Conservation (phyloP, 1,140 invertebrate species). For the Elymnias hypermnestra region DNA sequence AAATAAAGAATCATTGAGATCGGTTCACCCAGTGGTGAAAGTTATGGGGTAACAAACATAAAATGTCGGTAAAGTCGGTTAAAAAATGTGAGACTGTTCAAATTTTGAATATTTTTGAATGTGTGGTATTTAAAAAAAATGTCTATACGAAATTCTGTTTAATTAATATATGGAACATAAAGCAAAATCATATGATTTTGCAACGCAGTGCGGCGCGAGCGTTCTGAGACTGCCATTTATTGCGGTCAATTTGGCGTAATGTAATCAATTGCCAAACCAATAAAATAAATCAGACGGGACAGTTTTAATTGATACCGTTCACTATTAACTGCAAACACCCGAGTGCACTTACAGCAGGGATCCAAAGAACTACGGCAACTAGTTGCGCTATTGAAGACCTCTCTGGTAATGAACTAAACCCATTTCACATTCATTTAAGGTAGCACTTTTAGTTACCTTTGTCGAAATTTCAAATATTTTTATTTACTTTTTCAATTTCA, state of each 20-base stretch:
- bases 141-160: too few relatives aligned
- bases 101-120: too few relatives aligned
- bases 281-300: constrained; percentile 73
- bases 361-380: constrained; percentile 20
- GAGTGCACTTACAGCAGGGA: constrained; percentile 15
- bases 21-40: too few relatives aligned
- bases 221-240: constrained; percentile 55
- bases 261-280: constrained; percentile 73
- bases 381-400: constrained; percentile 16
- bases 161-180: too few relatives aligned
- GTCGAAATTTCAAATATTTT: background rate
- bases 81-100: too few relatives aligned
- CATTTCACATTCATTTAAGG: too few relatives aligned
- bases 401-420: background rate
- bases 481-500: too few relatives aligned
- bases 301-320: constrained; percentile 72
- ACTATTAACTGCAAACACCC: constrained; percentile 53
- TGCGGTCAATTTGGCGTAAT: constrained; percentile 73
- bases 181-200: constrained; percentile 28
- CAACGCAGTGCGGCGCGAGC: constrained; percentile 39
- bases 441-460: too few relatives aligned
- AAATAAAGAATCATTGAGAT: too few relatives aligned
- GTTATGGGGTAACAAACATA: too few relatives aligned
- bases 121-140: too few relatives aligned
- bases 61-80: too few relatives aligned